These are phyloP conservation scores for Coremacera marginata DNA, from an alignment of 2,888 invertebrate species.

Conservation along the genomic window DNA sequence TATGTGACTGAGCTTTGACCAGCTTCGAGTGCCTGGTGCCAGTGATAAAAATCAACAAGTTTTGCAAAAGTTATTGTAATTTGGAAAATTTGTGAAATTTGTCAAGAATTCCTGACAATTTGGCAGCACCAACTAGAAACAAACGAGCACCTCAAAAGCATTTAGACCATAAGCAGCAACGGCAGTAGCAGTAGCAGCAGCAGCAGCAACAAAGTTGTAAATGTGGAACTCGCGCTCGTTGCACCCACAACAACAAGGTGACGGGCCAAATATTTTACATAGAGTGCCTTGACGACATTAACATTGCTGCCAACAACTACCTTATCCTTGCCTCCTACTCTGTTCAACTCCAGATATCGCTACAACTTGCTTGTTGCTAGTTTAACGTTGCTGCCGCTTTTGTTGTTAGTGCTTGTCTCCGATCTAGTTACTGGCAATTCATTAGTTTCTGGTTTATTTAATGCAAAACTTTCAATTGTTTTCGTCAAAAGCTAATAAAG, in stretches of 20 bases:
- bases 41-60: constrained; percentile 16
- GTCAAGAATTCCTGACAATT: neutral
- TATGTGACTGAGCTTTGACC: too few relatives aligned
- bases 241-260: constrained; percentile 7
- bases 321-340: neutral
- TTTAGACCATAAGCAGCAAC: neutral
- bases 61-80: neutral
- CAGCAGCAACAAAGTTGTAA: neutral
- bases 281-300: neutral
- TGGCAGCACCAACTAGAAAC: neutral
- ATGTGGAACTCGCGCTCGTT: neutral
- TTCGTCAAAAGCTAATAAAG: too few relatives aligned
- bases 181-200: neutral
- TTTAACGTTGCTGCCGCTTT: neutral
- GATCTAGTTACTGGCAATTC: neutral
- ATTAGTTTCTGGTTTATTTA: too few relatives aligned
- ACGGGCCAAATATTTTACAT: neutral
- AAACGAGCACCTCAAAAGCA: neutral
- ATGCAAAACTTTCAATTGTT: too few relatives aligned
- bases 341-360: too few relatives aligned
- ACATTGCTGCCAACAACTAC: neutral
- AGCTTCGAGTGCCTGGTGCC: neutral
- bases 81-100: constrained; percentile 21
- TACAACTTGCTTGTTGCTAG: too few relatives aligned
- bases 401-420: neutral